Conservation (phyloP, 2,888 invertebrate species). For the Cheilosia scutellata region DNA sequence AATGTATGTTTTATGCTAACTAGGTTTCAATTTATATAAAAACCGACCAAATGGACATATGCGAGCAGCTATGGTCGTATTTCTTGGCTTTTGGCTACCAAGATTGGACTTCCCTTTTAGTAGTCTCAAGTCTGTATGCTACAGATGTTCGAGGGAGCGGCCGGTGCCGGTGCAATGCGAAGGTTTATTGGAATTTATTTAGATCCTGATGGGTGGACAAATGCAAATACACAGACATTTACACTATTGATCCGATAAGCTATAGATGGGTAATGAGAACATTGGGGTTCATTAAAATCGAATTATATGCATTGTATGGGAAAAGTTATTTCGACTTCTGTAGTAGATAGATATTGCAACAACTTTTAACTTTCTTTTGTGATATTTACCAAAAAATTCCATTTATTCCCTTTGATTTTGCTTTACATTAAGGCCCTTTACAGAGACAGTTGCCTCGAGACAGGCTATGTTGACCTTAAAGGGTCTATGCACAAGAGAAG, state of each 20-base stretch:
- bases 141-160: slow-evolving; percentile 48
- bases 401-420: too few relatives aligned
- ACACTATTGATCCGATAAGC: slow-evolving; percentile 53
- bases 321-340: neutral
- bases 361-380: too few relatives aligned
- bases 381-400: too few relatives aligned
- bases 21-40: slow-evolving; percentile 72
- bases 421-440: too few relatives aligned
- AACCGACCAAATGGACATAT: slow-evolving; percentile 42
- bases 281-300: slow-evolving; percentile 70
- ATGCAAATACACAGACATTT: neutral
- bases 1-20: slow-evolving; percentile 76
- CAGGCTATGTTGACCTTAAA: too few relatives aligned
- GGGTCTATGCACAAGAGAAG: too few relatives aligned
- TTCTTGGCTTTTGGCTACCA: slow-evolving; percentile 30
- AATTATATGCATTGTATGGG: slow-evolving; percentile 31
- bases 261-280: slow-evolving; percentile 63
- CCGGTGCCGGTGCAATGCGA: neutral
- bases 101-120: slow-evolving; percentile 49
- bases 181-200: slow-evolving; percentile 59
- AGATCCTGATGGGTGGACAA: slow-evolving; percentile 22
- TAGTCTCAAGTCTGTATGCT: too few relatives aligned
- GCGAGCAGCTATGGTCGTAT: neutral
- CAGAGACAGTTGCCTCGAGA: too few relatives aligned
- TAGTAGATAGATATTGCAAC: too few relatives aligned